Evolutionary conservation across 2,113 vertebrate species (phyloP).

Genomic region (Ranitomeya variabilis): DNA sequence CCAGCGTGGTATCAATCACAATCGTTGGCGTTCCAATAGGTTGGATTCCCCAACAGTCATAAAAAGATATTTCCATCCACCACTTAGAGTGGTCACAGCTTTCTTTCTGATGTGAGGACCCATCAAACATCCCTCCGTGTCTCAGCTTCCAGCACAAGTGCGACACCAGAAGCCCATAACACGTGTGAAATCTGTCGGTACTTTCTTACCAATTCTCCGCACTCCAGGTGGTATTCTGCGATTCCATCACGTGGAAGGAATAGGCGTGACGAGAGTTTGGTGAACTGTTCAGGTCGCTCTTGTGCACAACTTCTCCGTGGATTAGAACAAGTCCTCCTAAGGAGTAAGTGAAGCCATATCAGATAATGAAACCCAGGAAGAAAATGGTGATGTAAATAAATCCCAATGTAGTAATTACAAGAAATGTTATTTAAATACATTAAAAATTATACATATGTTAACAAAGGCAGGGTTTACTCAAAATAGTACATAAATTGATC

Average conservation of each 20-base stretch:
- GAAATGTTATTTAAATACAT: too few relatives aligned
- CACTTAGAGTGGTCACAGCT: too few relatives aligned
- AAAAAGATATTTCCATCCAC: too few relatives aligned
- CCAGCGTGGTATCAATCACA: too few relatives aligned
- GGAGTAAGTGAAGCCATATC: neutral
- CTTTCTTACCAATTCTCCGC: slow-evolving; percentile 87
- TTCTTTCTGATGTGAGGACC: neutral
- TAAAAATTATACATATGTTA: too few relatives aligned
- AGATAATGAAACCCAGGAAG: too few relatives aligned
- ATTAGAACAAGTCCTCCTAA: slow-evolving; percentile 87
- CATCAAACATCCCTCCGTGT: neutral
- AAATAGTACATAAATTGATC: too few relatives aligned
- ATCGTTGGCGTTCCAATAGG: too few relatives aligned
- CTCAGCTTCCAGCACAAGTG: neutral
- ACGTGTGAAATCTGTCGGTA: neutral
- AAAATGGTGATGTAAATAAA: too few relatives aligned
- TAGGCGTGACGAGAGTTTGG: slow-evolving; percentile 83
- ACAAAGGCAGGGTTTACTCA: too few relatives aligned
- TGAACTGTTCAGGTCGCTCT: slow-evolving; percentile 84
- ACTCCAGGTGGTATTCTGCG: slow-evolving; percentile 83
- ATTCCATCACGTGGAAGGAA: slow-evolving; percentile 94
- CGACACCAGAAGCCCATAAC: neutral
- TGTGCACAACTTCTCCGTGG: slow-evolving; percentile 92
- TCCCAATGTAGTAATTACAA: too few relatives aligned
- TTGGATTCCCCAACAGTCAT: too few relatives aligned